These are phyloP conservation scores for Vanessa atalanta DNA, from an alignment of 1,140 invertebrate species.

Conservation along the genomic window DNA sequence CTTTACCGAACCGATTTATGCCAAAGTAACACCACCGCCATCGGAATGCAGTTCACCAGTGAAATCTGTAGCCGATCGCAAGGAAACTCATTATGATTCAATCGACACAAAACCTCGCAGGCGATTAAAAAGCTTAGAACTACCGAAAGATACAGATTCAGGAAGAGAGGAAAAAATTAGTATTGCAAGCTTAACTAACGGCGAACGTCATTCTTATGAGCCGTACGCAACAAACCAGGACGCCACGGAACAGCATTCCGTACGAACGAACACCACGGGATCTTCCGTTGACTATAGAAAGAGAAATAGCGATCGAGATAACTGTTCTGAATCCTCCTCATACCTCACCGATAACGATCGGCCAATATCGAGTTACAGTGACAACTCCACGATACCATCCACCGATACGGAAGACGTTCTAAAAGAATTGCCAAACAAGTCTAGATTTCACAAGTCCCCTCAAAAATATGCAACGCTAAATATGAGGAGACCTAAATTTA, in stretches of 20 bases:
- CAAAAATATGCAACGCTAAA: slow-evolving; percentile 79
- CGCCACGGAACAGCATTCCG: slow-evolving; percentile 72
- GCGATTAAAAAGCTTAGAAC: slow-evolving; percentile 69
- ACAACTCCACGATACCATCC: slow-evolving; percentile 78
- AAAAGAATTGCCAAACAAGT: slow-evolving; percentile 75
- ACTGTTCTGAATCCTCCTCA: slow-evolving; percentile 77
- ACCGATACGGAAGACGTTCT: slow-evolving; percentile 78
- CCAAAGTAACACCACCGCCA: slow-evolving; percentile 72
- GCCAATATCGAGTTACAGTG: slow-evolving; percentile 77
- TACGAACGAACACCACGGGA: slow-evolving; percentile 66
- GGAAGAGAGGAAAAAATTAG: slow-evolving; percentile 60
- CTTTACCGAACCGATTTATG: slow-evolving; percentile 77
- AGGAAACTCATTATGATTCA: slow-evolving; percentile 77
- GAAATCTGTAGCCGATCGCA: slow-evolving; percentile 60
- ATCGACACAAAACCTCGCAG: slow-evolving; percentile 75
- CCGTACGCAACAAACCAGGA: slow-evolving; percentile 63
- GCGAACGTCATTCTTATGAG: slow-evolving; percentile 64
- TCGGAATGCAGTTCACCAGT: slow-evolving; percentile 68
- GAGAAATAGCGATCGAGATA: slow-evolving; percentile 74
- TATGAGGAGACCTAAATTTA: slow-evolving; percentile 75
- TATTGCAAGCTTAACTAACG: slow-evolving; percentile 64
- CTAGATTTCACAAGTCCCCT: slow-evolving; percentile 76
- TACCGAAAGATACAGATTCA: slow-evolving; percentile 56
- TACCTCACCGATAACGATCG: slow-evolving; percentile 76
- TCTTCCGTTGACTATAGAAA: slow-evolving; percentile 72